Conservation (phyloP, 2,113 vertebrate species). For the Rana temporaria region DNA sequence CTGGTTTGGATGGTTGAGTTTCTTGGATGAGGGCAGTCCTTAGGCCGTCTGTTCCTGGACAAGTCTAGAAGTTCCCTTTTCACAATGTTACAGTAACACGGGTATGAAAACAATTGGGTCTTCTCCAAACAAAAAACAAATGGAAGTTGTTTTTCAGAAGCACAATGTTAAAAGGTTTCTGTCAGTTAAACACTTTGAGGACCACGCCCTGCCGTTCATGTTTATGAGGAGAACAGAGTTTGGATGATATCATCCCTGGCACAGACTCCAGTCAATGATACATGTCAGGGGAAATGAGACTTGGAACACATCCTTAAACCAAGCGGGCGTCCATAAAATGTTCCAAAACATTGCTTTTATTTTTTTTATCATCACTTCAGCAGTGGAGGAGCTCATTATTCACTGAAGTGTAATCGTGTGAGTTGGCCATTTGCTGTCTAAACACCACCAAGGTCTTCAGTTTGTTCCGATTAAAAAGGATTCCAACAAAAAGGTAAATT, state of each 20-base stretch:
- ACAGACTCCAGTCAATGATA: slow-evolving; percentile 47
- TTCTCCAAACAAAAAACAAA: slow-evolving; percentile 21
- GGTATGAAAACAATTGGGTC: slow-evolving; percentile 10
- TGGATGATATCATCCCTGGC: slow-evolving; percentile 47
- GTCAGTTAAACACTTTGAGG: slow-evolving; percentile 31
- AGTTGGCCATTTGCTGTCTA: too few species aligned
- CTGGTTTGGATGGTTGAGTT: not conserved
- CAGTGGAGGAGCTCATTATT: not conserved
- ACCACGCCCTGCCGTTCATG: slow-evolving; percentile 35
- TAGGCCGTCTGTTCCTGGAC: not conserved
- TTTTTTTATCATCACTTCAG: not conserved
- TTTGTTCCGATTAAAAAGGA: too few species aligned
- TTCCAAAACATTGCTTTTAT: slow-evolving; percentile 24
- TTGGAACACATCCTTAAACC: slow-evolving; percentile 16
- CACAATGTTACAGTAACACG: not conserved
- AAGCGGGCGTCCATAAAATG: slow-evolving; percentile 12
- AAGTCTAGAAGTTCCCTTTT: not conserved
- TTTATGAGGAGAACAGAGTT: slow-evolving; percentile 31
- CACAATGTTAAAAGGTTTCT: slow-evolving; percentile 36
- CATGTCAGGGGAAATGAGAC: slow-evolving; percentile 32
- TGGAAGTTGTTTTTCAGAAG: slow-evolving; percentile 48
- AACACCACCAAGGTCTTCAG: too few species aligned
- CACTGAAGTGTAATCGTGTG: too few species aligned
- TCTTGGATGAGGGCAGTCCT: not conserved
- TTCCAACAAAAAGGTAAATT: too few species aligned